Evolutionary conservation across 2,113 vertebrate genomes (phyloP), one percentile per base, ranked within the genome.

Genomic region (Herpailurus yagouaroundi): DNA sequence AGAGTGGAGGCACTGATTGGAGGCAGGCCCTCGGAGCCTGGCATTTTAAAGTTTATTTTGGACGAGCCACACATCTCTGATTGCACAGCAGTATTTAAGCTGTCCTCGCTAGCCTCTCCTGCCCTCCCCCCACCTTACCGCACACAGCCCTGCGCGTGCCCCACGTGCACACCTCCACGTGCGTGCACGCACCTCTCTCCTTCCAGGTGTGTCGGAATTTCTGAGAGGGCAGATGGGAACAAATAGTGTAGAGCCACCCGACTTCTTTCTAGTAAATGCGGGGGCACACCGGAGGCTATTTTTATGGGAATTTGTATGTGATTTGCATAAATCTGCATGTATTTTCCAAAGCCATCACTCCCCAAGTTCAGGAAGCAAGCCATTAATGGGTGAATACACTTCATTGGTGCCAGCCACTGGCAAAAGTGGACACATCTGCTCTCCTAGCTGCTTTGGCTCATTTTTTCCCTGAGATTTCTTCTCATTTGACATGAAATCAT

Each of bases 281-380:
- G 89, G 79, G 95, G 92, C 77, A 21, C 60, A 31, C 4, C 0
- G 7, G 66, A 81, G 81, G 60, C 85, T 96, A 81, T 92, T 97
- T 96, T 95, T 82, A 73, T 89, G 27, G 21, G 23, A 3, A 73
- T 96, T 95, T 84, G 77, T 33, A 18, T 97, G 33, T 38, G 0
- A 91, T 96, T 96, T 97, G 80, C 97, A 97, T 97, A 89, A 0
- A 96, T 97, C 79, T 98, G 87, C 97, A 86, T 97, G 19, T 1
- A 9, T 27, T 80, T 73, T n/a, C 83, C 81, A n/a, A 92, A 97
- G 52, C 50, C 48, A 0, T n/a, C 68, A 74, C 36, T 45, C 45
- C 31, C 64, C 0, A 31, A 73, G 76, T 95, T 97, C 90, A 29
- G 9, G 15, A 83, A 89, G 60, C n/a, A 83, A 88, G 73, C 68